Evolutionary conservation across 2,888 invertebrate genomes (phyloP).

Genomic region (Cacoxenus indagator): DNA sequence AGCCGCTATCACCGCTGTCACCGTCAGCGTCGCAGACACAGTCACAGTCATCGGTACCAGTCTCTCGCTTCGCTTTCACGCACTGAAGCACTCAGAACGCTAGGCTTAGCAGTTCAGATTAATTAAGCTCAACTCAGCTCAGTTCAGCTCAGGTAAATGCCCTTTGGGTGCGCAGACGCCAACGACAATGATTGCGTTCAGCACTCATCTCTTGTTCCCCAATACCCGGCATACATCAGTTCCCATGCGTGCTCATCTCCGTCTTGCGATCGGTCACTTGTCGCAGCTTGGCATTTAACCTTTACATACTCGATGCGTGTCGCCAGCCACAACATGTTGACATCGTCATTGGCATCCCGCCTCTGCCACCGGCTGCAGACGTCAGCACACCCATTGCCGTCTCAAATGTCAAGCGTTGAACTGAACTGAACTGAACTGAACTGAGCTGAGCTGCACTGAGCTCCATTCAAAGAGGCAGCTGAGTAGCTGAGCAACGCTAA

Average conservation of each 20-base stretch:
- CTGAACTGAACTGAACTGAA: conserved; percentile 43
- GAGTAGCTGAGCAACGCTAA: conserved; percentile 37
- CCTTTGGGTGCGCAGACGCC: conserved; percentile 48
- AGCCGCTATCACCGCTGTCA: conserved; percentile 37
- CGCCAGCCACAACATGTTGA: neutral
- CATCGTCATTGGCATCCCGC: conserved; percentile 39
- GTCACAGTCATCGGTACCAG: conserved; percentile 38
- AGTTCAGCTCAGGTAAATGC: conserved; percentile 27
- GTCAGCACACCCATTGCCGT: conserved; percentile 45
- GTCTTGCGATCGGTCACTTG: conserved; percentile 39
- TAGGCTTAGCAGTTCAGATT: neutral
- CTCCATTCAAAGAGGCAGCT: neutral
- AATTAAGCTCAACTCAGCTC: neutral
- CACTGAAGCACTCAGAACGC: too few relatives aligned
- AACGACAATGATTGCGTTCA: conserved; percentile 21
- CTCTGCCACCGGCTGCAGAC: conserved; percentile 40
- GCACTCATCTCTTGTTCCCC: too few relatives aligned
- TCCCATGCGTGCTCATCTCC: conserved; percentile 5
- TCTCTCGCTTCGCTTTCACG: conserved; percentile 15
- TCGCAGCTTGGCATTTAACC: conserved; percentile 32
- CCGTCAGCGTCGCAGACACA: conserved; percentile 49
- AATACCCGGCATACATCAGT: too few relatives aligned
- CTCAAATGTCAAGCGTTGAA: conserved; percentile 58
- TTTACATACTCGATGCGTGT: neutral
- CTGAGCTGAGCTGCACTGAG: conserved; percentile 35